Base-by-base conservation (phyloP, 2,888 invertebrate genomes). In the Meiosimyza decipiens region DNA sequence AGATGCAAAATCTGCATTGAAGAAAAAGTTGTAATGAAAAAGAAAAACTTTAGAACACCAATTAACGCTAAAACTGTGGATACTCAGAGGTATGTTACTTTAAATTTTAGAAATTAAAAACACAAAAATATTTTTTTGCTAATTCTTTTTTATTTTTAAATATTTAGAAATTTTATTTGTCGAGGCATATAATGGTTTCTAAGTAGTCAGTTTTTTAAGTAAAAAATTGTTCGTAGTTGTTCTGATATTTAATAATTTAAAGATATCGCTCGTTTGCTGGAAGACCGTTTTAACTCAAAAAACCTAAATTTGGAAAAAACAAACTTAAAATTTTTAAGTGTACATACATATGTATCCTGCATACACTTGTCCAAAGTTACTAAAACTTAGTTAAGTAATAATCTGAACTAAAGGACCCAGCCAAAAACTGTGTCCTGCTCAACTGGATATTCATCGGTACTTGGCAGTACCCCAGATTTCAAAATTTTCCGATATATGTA, bases 21-120 rank as follows among this genome's bases (percentile, higher is more conserved):
- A 22, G 50, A 69, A 33, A 69, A 67, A 69, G 49, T 59, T 33
- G 59, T 18, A 18, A 50, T 12, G 3, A 69, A 69, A 69, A 49
- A 59, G 50, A 69, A 59, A 22, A 60, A 13, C 47, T 50, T 13
- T 15, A 49, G 16, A 50, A 59, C 28, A 69, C 16, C 47, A 7
- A 12, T 60, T 40, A 60, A 52, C 15, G 16, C 33, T 33, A 22
- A 60, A 28, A 16, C 12, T 22, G 69, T 22, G 33, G 40, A 60
- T 22, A 49, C 28, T 52, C 50, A 62, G 16, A 11, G 60, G 69
- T 69, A 60, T 50, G 69, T 40, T 5, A 12, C 18, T 57, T 57
- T 22, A 6, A 40, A 40, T 40, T 40, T 40, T n/a, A n/a, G 47
- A 28, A 40, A 60, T 60, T 22, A 22, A 22, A 22, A 22, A 22